Evolutionary conservation across 1,140 invertebrate genomes (phyloP).

Genomic region (Geopemphigus sp.): DNA sequence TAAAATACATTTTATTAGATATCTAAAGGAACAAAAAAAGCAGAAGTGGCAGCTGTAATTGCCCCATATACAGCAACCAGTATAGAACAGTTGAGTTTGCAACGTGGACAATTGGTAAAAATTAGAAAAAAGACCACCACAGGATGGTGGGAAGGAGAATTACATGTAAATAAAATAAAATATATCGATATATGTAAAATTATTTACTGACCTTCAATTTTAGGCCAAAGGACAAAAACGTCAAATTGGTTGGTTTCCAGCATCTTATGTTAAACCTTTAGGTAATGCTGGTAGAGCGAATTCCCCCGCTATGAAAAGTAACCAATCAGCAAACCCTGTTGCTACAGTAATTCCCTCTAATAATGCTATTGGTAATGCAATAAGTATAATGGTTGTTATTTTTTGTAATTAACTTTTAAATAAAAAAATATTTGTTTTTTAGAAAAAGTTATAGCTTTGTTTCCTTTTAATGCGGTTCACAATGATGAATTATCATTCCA

Average conservation of each 20-base stretch:
- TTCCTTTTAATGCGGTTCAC: conserved; percentile 88
- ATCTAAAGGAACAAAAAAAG: conserved; percentile 67
- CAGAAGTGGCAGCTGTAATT: conserved; percentile 85
- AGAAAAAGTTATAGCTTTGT: conserved; percentile 90
- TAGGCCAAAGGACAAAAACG: conserved; percentile 89
- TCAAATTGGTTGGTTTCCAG: conserved; percentile 96
- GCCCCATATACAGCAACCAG: conserved; percentile 86
- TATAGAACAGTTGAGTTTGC: conserved; percentile 82
- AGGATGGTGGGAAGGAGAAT: conserved; percentile 99
- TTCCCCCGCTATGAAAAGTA: conserved; percentile 39
- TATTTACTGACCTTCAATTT: conserved; percentile 24
- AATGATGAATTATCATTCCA: conserved; percentile 91
- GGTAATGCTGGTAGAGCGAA: conserved; percentile 50
- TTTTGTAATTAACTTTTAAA: neutral
- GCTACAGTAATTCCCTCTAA: conserved; percentile 3
- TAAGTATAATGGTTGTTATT: neutral
- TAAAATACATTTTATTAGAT: conserved; percentile 49
- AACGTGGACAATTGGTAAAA: conserved; percentile 91
- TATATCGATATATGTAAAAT: neutral
- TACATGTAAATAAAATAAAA: conserved; percentile 65
- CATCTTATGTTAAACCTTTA: conserved; percentile 87
- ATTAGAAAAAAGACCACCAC: conserved; percentile 93
- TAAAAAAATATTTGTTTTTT: conserved; percentile 54
- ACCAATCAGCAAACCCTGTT: conserved; percentile 12
- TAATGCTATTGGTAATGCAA: conserved; percentile 44